These are phyloP conservation scores for Conomelus anceps DNA, from an alignment of 2,888 invertebrate genomes.

Conservation along the genomic window DNA sequence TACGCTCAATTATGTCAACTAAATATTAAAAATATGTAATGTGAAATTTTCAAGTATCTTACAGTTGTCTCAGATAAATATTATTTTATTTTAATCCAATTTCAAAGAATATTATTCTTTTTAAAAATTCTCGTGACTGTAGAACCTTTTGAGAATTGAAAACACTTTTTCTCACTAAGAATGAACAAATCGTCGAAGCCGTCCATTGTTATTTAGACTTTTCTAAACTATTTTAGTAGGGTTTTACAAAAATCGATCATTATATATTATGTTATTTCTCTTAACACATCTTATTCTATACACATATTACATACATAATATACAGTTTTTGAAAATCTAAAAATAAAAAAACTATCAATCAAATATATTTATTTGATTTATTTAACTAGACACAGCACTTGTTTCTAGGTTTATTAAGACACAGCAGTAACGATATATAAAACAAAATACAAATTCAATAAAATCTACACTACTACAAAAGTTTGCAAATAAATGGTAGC, in stretches of 20 bases:
- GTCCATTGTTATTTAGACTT: neutral
- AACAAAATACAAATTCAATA: neutral
- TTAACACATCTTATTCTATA: neutral
- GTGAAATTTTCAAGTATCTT: too few relatives aligned
- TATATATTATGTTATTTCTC: neutral
- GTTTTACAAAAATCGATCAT: neutral
- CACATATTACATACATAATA: neutral
- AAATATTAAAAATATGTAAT: too few relatives aligned
- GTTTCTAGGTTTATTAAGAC: neutral
- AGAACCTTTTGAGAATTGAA: neutral
- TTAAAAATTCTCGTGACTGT: too few relatives aligned
- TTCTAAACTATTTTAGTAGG: neutral
- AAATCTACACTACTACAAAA: neutral
- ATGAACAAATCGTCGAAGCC: too few relatives aligned
- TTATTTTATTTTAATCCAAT: too few relatives aligned
- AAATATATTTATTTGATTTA: neutral
- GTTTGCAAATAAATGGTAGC: neutral
- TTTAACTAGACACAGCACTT: neutral
- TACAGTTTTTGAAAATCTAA: neutral
- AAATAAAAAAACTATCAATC: neutral
- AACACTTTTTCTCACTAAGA: neutral
- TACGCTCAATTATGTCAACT: too few relatives aligned
- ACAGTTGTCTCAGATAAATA: too few relatives aligned
- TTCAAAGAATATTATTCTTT: too few relatives aligned
- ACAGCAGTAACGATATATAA: neutral